phyloP scores from a whole-genome alignment of 2,888 invertebrate genomes.

The Brassicogethes aeneus region DNA sequence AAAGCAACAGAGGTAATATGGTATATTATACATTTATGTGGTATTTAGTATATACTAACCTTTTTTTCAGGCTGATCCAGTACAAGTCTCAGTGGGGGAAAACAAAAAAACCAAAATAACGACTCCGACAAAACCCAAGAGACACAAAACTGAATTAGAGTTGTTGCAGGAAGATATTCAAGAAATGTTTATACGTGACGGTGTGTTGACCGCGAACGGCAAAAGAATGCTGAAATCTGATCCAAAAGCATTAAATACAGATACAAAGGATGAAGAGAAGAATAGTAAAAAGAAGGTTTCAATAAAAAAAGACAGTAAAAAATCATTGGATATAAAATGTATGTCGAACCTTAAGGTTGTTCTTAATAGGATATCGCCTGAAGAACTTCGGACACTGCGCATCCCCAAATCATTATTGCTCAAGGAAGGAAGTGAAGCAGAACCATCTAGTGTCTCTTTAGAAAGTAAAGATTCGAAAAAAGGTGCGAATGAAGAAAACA shows the following conservation, averaged over 20 bases:
- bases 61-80: too few species aligned
- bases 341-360: background rate
- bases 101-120: constrained; percentile 18
- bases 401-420: background rate
- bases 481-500: constrained; percentile 13
- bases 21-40: too few species aligned
- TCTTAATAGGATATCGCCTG: background rate
- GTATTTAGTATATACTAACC: too few species aligned
- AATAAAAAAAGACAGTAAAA: background rate
- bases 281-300: background rate
- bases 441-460: background rate
- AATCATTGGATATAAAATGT: too few species aligned
- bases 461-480: constrained; percentile 5
- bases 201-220: constrained; percentile 53
- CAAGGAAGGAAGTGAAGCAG: background rate
- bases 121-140: constrained; percentile 24
- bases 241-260: constrained; percentile 9
- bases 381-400: too few species aligned
- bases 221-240: constrained; percentile 44
- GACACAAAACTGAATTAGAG: constrained; percentile 47
- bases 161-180: constrained; percentile 59
- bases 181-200: constrained; percentile 60
- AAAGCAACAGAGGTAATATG: too few species aligned
- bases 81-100: constrained; percentile 17
- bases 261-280: background rate